phyloP scores from a whole-genome alignment of 2,888 invertebrate species.

The Ethmia dodecea region DNA sequence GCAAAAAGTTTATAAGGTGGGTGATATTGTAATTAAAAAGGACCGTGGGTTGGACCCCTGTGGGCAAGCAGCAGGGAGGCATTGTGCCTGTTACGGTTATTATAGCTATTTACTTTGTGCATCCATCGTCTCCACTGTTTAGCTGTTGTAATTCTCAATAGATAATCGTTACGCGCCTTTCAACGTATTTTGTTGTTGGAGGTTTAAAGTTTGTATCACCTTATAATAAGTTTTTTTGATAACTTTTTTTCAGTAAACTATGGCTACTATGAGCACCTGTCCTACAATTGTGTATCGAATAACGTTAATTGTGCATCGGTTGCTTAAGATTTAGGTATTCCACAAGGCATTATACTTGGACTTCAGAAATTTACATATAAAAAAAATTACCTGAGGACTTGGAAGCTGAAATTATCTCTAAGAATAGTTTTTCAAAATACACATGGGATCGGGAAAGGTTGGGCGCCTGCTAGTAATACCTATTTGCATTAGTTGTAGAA shows the following conservation, averaged over 20 bases:
- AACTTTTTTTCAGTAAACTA: too few species aligned
- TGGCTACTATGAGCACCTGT: neutral
- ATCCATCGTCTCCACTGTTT: constrained; percentile 49
- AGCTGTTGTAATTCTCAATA: constrained; percentile 52
- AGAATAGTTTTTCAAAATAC: too few species aligned
- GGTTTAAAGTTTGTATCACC: constrained; percentile 1
- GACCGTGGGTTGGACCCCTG: constrained; percentile 56
- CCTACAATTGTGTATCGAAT: too few species aligned
- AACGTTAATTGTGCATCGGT: too few species aligned
- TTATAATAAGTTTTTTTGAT: neutral
- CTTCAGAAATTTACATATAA: too few species aligned
- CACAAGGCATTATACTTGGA: too few species aligned
- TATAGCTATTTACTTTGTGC: constrained; percentile 71
- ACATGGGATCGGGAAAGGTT: too few species aligned
- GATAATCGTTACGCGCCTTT: constrained; percentile 26
- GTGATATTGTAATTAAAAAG: constrained; percentile 76
- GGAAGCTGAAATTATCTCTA: too few species aligned
- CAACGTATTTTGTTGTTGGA: constrained; percentile 15
- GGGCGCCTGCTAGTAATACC: too few species aligned
- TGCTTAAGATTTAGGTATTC: too few species aligned
- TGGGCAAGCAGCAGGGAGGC: constrained; percentile 56
- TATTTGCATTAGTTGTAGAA: too few species aligned
- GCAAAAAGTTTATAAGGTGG: constrained; percentile 67
- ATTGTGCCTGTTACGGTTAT: constrained; percentile 65
- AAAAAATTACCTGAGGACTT: too few species aligned